A percentile compares a stretch with the other conserved stretches of the same genome.
Conservation (phyloP, 2,797 vertebrate genomes). For the Ptychobarbus kaznakovi region DNA sequence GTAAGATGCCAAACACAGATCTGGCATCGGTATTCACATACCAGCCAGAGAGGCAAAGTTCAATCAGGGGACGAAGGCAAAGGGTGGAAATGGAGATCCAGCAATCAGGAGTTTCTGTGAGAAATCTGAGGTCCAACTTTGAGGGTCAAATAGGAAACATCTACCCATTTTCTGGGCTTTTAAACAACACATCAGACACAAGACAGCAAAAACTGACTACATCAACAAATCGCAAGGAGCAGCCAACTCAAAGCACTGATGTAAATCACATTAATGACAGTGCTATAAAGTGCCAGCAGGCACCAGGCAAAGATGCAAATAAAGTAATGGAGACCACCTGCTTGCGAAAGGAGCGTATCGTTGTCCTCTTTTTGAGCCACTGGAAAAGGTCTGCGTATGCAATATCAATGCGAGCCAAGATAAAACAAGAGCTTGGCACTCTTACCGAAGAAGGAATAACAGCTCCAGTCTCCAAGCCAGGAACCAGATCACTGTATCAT, state of each 20-base stretch:
- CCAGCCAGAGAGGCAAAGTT: slow-evolving; percentile 73
- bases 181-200: slow-evolving; percentile 54
- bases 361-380: slow-evolving; percentile 91
- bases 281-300: slow-evolving; percentile 24
- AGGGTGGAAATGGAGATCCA: slow-evolving; percentile 84
- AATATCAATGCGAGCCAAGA: slow-evolving; percentile 74
- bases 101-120: slow-evolving; percentile 88
- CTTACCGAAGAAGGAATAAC: slow-evolving; percentile 22
- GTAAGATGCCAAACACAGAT: slow-evolving; percentile 74
- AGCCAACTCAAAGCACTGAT: slow-evolving; percentile 4
- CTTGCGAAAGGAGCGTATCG: slow-evolving; percentile 90
- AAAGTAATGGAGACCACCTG: slow-evolving; percentile 76
- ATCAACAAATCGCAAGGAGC: slow-evolving; percentile 68
- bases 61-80: slow-evolving; percentile 70
- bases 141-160: slow-evolving; percentile 78
- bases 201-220: slow-evolving; percentile 43
- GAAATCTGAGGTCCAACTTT: slow-evolving; percentile 84
- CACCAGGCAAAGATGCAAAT: slow-evolving; percentile 34
- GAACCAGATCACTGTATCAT: slow-evolving; percentile 71
- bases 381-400: slow-evolving; percentile 91
- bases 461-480: slow-evolving; percentile 44
- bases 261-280: slow-evolving; percentile 30
- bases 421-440: slow-evolving; percentile 62
- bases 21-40: slow-evolving; percentile 75
- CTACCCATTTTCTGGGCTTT: slow-evolving; percentile 74